These are phyloP conservation scores for Ataeniobius toweri DNA, from an alignment of 2,797 vertebrate genomes.

Conservation along the genomic window DNA sequence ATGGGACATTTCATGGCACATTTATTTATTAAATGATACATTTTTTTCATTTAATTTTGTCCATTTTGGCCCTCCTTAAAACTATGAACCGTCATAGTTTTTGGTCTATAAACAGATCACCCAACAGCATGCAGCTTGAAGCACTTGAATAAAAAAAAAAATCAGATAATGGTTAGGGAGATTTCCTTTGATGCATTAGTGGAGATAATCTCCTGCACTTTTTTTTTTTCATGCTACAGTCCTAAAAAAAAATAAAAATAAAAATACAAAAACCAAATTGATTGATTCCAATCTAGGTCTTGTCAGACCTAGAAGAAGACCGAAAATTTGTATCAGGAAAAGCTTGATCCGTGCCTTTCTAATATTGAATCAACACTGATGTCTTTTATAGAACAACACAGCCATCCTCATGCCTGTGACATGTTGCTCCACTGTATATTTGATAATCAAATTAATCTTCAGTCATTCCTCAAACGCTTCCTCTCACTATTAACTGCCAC, in stretches of 20 bases:
- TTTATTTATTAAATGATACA: no score
- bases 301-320: neutral
- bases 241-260: neutral
- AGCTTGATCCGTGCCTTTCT: neutral
- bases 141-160: neutral
- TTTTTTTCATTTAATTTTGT: no score
- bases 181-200: neutral
- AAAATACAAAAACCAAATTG: no score
- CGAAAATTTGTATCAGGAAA: neutral
- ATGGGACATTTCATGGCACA: no score
- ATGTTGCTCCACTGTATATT: conserved; percentile 22
- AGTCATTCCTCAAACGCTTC: conserved; percentile 30
- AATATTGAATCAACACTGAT: conserved; percentile 3
- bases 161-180: neutral
- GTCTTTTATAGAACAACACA: conserved; percentile 8
- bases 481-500: conserved; percentile 29
- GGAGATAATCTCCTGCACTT: neutral
- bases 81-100: neutral
- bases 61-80: no score
- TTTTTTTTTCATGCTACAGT: neutral
- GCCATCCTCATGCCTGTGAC: conserved; percentile 15
- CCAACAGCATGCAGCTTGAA: neutral
- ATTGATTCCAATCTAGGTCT: no score
- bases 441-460: conserved; percentile 41
- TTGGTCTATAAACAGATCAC: neutral